These are phyloP conservation scores for Drosophila siamana DNA, from an alignment of 2,888 invertebrate species.

Conservation along the genomic window DNA sequence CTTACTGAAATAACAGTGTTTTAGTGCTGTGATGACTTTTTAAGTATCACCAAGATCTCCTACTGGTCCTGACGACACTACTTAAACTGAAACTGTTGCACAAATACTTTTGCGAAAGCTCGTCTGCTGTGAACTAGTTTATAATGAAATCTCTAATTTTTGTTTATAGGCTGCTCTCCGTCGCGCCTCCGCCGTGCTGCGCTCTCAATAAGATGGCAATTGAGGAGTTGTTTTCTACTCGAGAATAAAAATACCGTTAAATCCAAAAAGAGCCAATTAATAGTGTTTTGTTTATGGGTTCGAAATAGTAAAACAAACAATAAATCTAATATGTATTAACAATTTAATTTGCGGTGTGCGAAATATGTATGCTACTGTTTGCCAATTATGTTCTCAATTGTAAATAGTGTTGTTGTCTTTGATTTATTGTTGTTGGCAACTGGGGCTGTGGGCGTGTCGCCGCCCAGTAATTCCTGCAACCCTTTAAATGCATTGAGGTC, in stretches of 20 bases:
- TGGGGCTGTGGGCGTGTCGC: slow-evolving; percentile 31
- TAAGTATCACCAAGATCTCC: slow-evolving; percentile 54
- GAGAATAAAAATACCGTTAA: slow-evolving; percentile 71
- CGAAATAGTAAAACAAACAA: slow-evolving; percentile 23
- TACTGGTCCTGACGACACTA: slow-evolving; percentile 37
- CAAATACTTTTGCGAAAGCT: slow-evolving; percentile 10
- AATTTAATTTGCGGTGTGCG: slow-evolving; percentile 16
- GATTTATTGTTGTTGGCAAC: slow-evolving; percentile 41
- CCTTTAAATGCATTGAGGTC: slow-evolving; percentile 43
- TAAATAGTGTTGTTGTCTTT: slow-evolving; percentile 78
- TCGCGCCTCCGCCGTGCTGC: slow-evolving; percentile 96
- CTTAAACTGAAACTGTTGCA: slow-evolving; percentile 27
- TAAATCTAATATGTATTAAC: slow-evolving; percentile 33
- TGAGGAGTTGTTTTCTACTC: slow-evolving; percentile 71
- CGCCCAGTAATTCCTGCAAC: slow-evolving; percentile 44
- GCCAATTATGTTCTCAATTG: slow-evolving; percentile 85
- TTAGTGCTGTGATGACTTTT: slow-evolving; percentile 37
- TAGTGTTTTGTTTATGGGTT: slow-evolving; percentile 32
- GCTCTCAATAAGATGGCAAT: slow-evolving; percentile 88
- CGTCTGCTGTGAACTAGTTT: not conserved
- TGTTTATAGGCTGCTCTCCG: slow-evolving; percentile 92
- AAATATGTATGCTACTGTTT: slow-evolving; percentile 71
- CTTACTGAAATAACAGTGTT: not conserved
- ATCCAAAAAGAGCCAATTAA: slow-evolving; percentile 21
- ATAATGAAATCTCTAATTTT: slow-evolving; percentile 19